phyloP scores from a whole-genome alignment of 2,113 vertebrate genomes.

The Cyanistes caeruleus region DNA sequence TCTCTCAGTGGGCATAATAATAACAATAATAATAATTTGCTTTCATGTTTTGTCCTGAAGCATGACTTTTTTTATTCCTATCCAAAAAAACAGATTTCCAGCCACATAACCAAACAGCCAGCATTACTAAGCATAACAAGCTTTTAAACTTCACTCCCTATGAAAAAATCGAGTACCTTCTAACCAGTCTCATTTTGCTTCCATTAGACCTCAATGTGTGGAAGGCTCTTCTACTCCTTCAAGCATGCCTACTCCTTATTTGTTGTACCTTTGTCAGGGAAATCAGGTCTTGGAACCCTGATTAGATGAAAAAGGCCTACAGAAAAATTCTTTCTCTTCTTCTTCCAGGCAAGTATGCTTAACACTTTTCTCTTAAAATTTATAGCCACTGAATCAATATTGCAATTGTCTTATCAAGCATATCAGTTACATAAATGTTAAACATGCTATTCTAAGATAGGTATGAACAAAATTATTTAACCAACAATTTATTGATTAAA shows the following conservation, averaged over 20 bases:
- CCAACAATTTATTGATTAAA: neutral
- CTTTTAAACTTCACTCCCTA: slow-evolving; percentile 11
- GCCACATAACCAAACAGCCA: slow-evolving; percentile 18
- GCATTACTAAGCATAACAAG: slow-evolving; percentile 27
- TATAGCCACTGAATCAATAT: neutral
- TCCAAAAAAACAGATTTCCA: slow-evolving; percentile 15
- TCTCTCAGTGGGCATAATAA: slow-evolving; percentile 15
- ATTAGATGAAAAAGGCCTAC: neutral
- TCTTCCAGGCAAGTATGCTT: neutral
- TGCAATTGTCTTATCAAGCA: neutral
- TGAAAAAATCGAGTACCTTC: neutral
- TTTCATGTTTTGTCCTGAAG: slow-evolving; percentile 60
- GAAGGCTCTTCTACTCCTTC: neutral
- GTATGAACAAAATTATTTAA: neutral
- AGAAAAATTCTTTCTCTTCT: neutral
- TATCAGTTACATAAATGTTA: neutral
- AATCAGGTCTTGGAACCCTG: neutral
- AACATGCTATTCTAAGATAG: neutral
- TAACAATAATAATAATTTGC: slow-evolving; percentile 42
- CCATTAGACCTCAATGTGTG: neutral
- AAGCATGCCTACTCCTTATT: neutral
- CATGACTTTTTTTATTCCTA: slow-evolving; percentile 31
- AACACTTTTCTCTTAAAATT: neutral
- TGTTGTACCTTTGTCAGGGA: slow-evolving; percentile 3
- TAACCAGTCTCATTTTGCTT: slow-evolving; percentile 9